Percentiles rank a stretch among this genome's conserved stretches.
Evolutionary conservation across 2,888 invertebrate genomes (phyloP).

Genomic region (Clostera curtula): DNA sequence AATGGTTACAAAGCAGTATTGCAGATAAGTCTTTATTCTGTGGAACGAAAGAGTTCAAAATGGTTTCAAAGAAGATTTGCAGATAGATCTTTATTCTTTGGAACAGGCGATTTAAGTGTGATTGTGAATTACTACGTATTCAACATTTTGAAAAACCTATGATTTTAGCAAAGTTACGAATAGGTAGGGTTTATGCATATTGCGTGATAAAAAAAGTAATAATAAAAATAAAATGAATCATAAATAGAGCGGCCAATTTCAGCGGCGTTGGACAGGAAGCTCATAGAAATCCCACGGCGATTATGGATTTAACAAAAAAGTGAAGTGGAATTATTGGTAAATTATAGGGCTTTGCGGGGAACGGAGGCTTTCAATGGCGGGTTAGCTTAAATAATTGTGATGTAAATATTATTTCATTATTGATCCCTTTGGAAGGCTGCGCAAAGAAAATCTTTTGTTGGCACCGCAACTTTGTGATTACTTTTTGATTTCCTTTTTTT

Average conservation of each 20-base stretch:
- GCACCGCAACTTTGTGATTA: slow-evolving; percentile 6
- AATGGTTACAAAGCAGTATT: too few relatives aligned
- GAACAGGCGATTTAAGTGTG: too few relatives aligned
- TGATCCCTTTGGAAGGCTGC: slow-evolving; percentile 5
- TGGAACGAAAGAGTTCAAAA: too few relatives aligned
- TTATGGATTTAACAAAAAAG: slow-evolving; percentile 54
- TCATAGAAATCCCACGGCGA: slow-evolving; percentile 66
- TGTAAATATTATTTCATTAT: slow-evolving; percentile 24
- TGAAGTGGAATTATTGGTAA: slow-evolving; percentile 65
- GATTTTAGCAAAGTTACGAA: too few relatives aligned
- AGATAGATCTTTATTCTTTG: too few relatives aligned
- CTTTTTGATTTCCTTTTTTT: slow-evolving; percentile 1
- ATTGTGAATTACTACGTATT: too few relatives aligned
- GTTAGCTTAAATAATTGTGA: slow-evolving; percentile 44
- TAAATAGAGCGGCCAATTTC: slow-evolving; percentile 47
- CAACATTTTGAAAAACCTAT: too few relatives aligned
- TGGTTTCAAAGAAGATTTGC: too few relatives aligned
- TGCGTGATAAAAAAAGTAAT: too few relatives aligned
- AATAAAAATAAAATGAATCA: too few relatives aligned
- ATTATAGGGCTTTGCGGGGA: slow-evolving; percentile 50
- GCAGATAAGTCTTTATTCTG: too few relatives aligned
- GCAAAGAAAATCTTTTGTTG: slow-evolving; percentile 6
- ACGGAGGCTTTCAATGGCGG: slow-evolving; percentile 27
- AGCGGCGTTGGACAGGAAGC: slow-evolving; percentile 54
- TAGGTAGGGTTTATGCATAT: too few relatives aligned